Conservation (phyloP, 2,797 vertebrate genomes). For the Erethizon dorsatum region DNA sequence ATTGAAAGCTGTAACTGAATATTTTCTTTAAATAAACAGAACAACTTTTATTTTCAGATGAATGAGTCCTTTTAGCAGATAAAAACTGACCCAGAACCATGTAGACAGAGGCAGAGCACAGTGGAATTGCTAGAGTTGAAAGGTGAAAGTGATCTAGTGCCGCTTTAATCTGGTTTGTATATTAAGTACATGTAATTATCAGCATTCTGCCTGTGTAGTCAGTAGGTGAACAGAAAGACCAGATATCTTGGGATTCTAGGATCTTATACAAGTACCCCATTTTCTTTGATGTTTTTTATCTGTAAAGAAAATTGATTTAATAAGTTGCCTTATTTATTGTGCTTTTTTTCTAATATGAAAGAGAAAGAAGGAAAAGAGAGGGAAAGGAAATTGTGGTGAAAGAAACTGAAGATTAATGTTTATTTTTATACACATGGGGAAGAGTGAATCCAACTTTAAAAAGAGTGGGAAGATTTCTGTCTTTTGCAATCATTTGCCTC, state of each 20-base stretch:
- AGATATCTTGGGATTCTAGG: not conserved
- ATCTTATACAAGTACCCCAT: not conserved
- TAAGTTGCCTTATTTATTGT: not conserved
- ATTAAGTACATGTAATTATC: not conserved
- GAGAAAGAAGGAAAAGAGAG: not conserved
- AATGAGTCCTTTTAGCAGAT: not conserved
- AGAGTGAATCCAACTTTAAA: not conserved
- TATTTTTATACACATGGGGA: not conserved
- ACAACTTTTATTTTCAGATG: slow-evolving; percentile 12
- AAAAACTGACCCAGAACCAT: not conserved
- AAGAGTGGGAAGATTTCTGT: too few species aligned
- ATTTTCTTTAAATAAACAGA: slow-evolving; percentile 10
- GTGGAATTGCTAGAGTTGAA: not conserved
- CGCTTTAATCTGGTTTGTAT: not conserved
- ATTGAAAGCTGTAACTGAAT: not conserved
- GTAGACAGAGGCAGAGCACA: not conserved
- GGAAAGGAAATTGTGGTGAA: not conserved
- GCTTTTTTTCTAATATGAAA: not conserved
- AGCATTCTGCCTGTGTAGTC: not conserved
- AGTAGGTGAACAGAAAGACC: not conserved
- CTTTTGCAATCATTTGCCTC: not conserved
- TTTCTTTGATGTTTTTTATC: not conserved
- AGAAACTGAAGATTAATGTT: not conserved
- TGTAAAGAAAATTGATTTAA: not conserved
- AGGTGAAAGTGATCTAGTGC: not conserved